Conservation (phyloP, 2,888 invertebrate genomes). For the Carpatolechia fugitivella region DNA sequence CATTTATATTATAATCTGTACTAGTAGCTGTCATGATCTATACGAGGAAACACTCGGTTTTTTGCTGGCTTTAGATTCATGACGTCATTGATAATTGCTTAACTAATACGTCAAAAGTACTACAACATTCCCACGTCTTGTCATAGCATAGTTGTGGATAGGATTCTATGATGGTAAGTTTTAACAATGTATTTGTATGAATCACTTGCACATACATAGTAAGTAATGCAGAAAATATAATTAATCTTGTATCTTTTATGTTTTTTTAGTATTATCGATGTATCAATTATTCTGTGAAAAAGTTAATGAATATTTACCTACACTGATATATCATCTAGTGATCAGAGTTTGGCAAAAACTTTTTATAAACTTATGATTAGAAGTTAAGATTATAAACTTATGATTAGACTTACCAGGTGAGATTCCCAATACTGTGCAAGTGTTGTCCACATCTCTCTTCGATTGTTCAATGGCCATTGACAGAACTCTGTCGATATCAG, state of each 20-base stretch:
- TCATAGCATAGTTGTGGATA: constrained; percentile 15
- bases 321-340: no score
- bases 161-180: not conserved
- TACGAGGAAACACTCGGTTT: constrained; percentile 55
- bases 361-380: not conserved
- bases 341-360: not conserved
- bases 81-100: constrained; percentile 57
- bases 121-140: constrained; percentile 43
- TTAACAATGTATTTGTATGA: not conserved
- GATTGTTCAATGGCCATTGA: constrained; percentile 93
- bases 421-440: constrained; percentile 91
- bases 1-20: constrained; percentile 56
- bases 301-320: no score
- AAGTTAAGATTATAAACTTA: no score
- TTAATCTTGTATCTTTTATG: no score
- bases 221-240: no score
- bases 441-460: constrained; percentile 90
- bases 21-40: constrained; percentile 46
- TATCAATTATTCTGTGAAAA: no score
- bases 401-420: constrained; percentile 92
- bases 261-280: no score
- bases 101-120: constrained; percentile 32
- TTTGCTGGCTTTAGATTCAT: constrained; percentile 44
- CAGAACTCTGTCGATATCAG: constrained; percentile 89
- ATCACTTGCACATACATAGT: no score